A percentile compares a stretch with the other conserved stretches of the same genome.
Conservation (phyloP, 2,888 invertebrate genomes). For the Cataglyphis livida region DNA sequence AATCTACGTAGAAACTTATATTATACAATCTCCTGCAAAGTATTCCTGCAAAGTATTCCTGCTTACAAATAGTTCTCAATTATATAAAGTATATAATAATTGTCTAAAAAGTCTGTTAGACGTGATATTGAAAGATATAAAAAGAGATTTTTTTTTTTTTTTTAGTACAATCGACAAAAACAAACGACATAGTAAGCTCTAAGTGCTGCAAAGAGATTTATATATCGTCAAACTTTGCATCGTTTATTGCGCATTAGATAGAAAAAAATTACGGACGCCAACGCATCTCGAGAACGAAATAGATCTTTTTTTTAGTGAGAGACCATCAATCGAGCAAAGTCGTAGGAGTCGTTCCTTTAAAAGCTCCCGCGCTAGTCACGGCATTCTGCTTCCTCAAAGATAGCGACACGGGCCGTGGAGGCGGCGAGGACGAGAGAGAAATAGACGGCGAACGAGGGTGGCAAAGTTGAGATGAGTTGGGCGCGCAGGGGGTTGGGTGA, state of each 20-base stretch:
- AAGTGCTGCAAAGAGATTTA: not conserved
- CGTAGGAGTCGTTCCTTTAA: conserved; percentile 58
- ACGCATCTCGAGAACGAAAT: conserved; percentile 8
- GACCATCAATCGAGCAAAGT: conserved; percentile 27
- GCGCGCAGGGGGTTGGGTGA: conserved; percentile 77
- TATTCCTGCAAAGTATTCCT: not conserved
- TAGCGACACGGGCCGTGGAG: conserved; percentile 76
- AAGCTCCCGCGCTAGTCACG: conserved; percentile 76
- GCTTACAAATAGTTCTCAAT: not conserved
- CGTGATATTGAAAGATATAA: not conserved
- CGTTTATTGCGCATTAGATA: not conserved
- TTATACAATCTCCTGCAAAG: not conserved
- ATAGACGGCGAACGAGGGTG: conserved; percentile 78
- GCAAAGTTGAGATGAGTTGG: conserved; percentile 83
- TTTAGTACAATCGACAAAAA: not conserved
- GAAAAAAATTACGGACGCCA: not conserved
- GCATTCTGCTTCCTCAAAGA: conserved; percentile 78
- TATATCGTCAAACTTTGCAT: not conserved
- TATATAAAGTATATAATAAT: not conserved
- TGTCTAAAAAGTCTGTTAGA: not conserved
- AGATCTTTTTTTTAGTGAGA: conserved; percentile 7
- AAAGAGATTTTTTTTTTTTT: not conserved
- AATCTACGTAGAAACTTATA: conserved; percentile 11
- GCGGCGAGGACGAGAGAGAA: conserved; percentile 68
- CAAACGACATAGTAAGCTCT: not conserved